Percentiles rank a stretch among this genome's conserved stretches.
Evolutionary conservation across 1,140 invertebrate species (phyloP).

Genomic region (Cataglyphis hispanica): DNA sequence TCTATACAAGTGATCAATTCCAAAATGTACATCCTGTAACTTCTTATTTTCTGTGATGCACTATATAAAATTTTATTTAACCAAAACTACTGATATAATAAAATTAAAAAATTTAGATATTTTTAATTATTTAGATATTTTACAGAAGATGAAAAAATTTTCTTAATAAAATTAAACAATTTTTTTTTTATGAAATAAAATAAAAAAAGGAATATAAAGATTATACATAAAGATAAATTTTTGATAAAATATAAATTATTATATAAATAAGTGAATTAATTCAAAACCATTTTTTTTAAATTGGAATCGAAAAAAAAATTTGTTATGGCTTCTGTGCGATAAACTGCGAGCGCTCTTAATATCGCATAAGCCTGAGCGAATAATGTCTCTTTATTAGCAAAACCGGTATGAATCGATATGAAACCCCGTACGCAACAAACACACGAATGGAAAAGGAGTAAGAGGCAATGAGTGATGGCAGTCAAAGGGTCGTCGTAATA

Average conservation of each 20-base stretch:
- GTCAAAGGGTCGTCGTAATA: conserved; percentile 70
- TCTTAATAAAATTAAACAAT: neutral
- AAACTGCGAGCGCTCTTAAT: neutral
- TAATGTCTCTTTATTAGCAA: conserved; percentile 43
- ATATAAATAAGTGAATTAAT: no score
- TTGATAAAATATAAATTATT: no score
- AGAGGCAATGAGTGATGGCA: conserved; percentile 5
- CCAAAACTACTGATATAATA: neutral
- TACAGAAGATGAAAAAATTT: neutral
- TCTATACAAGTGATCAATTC: neutral
- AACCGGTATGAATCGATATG: conserved; percentile 66
- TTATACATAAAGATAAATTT: no score
- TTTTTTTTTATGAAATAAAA: no score
- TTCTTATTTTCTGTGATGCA: neutral
- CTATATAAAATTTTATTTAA: neutral
- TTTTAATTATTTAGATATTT: no score
- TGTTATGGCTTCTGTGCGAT: neutral
- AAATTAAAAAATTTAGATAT: neutral
- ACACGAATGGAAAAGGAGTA: conserved; percentile 24
- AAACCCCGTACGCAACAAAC: conserved; percentile 21
- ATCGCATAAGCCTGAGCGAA: neutral
- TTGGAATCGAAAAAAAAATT: neutral
- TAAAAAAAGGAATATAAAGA: no score
- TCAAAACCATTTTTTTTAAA: no score
- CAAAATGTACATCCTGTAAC: no score